phyloP scores from a whole-genome alignment of 1,140 invertebrate species.

The Zaprionus ornatus region DNA sequence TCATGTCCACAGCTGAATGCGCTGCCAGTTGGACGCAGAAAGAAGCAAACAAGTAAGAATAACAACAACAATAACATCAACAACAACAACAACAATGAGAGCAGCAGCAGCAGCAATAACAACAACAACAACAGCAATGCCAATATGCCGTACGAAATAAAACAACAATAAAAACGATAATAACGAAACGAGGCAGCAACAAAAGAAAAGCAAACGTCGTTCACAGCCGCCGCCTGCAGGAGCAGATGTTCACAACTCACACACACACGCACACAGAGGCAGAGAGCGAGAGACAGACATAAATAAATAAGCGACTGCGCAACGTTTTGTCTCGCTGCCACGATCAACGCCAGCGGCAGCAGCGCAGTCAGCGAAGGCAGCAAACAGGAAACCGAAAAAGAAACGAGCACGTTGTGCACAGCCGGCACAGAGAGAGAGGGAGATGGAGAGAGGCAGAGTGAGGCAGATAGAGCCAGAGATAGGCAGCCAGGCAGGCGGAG shows the following conservation, averaged over 20 bases:
- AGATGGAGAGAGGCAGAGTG: neutral
- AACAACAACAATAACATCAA: slow-evolving; percentile 19
- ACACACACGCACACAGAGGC: slow-evolving; percentile 56
- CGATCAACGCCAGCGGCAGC: slow-evolving; percentile 59
- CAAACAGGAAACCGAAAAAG: slow-evolving; percentile 75
- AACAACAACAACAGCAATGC: slow-evolving; percentile 42
- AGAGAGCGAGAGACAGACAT: slow-evolving; percentile 59
- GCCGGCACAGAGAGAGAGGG: slow-evolving; percentile 2
- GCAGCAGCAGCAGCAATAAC: slow-evolving; percentile 13
- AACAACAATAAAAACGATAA: slow-evolving; percentile 81
- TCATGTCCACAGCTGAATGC: slow-evolving; percentile 34
- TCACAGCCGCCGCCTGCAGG: slow-evolving; percentile 59
- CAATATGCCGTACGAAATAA: slow-evolving; percentile 68
- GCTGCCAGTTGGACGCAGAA: slow-evolving; percentile 53
- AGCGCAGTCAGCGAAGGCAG: slow-evolving; percentile 40
- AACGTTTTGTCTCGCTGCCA: slow-evolving; percentile 59
- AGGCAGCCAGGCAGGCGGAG: slow-evolving; percentile 2
- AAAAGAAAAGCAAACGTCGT: slow-evolving; percentile 74
- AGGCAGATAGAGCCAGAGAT: neutral
- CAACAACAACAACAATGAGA: slow-evolving; percentile 15
- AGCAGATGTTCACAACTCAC: slow-evolving; percentile 83
- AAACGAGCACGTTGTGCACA: slow-evolving; percentile 12
- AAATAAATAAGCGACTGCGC: slow-evolving; percentile 78
- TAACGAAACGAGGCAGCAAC: slow-evolving; percentile 73
- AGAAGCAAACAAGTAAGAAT: slow-evolving; percentile 16